phyloP scores from a whole-genome alignment of 2,797 vertebrate species.

The Chromis chromis region DNA sequence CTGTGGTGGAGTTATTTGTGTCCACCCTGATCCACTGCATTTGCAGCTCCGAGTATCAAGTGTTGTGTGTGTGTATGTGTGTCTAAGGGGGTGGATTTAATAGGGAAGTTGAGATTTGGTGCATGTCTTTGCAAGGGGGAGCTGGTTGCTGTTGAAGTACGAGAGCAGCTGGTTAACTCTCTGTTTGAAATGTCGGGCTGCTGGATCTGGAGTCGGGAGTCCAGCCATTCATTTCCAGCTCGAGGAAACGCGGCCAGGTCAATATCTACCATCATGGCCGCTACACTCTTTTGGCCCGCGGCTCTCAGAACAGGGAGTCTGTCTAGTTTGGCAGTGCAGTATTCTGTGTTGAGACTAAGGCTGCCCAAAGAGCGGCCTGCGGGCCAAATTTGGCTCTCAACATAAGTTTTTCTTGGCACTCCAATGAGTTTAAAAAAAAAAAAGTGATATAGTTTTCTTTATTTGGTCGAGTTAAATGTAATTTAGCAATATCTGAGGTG shows the following conservation, averaged over 20 bases:
- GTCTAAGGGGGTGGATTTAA: conserved; percentile 65
- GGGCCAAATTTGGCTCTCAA: conserved; percentile 48
- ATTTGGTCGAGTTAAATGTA: conserved; percentile 51
- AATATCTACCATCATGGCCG: conserved; percentile 57
- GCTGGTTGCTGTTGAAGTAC: conserved; percentile 66
- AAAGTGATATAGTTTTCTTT: conserved; percentile 49
- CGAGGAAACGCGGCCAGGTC: conserved; percentile 61
- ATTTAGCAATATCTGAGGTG: conserved; percentile 66
- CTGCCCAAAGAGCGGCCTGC: conserved; percentile 38
- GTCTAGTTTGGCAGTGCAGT: conserved; percentile 41
- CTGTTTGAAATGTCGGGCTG: conserved; percentile 70
- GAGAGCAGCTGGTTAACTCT: conserved; percentile 80
- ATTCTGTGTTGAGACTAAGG: conserved; percentile 53
- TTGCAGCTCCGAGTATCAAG: conserved; percentile 72
- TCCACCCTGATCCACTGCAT: conserved; percentile 73
- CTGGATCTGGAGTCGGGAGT: conserved; percentile 52
- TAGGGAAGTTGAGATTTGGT: conserved; percentile 73
- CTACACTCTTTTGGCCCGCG: conserved; percentile 20
- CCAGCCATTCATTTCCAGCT: conserved; percentile 54
- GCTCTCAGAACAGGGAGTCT: conserved; percentile 35
- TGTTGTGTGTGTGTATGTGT: conserved; percentile 63
- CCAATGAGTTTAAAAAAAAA: conserved; percentile 34
- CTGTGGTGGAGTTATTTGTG: conserved; percentile 75
- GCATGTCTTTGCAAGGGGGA: conserved; percentile 56
- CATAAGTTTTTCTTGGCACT: conserved; percentile 52